phyloP scores from a whole-genome alignment of 64 coral and sea anemone genomes.

The Astreopora myriophthalma region DNA sequence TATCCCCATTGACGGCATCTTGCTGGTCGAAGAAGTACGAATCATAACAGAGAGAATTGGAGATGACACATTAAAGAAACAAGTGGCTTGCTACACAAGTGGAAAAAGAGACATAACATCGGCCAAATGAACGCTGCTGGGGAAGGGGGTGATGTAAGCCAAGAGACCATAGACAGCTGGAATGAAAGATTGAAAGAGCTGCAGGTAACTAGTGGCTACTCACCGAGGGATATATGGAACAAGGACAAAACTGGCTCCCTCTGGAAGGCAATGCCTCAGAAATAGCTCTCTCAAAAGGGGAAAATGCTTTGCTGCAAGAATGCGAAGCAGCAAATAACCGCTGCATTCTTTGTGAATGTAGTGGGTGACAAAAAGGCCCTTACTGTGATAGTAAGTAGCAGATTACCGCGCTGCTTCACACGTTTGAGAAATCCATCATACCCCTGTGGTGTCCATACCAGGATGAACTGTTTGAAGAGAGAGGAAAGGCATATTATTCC shows the following conservation, averaged over 20 bases:
- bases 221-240: background rate
- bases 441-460: no score
- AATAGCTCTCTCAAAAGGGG: background rate
- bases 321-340: background rate
- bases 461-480: no score
- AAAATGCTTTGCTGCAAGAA: background rate
- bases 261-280: no score
- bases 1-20: constrained; percentile 28
- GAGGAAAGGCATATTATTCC: background rate
- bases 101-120: background rate
- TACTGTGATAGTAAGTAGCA: no score
- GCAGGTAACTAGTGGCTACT: background rate
- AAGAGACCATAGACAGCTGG: background rate
- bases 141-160: no score
- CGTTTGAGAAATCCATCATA: no score
- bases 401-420: no score
- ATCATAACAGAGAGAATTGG: constrained; percentile 62
- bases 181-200: background rate
- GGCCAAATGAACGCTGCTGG: background rate
- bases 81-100: background rate
- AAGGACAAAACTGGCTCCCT: no score
- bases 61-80: background rate
- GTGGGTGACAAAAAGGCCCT: no score
- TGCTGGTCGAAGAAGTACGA: constrained; percentile 6
- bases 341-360: no score